Conservation (phyloP, 2,888 invertebrate genomes). For the Agrochola lychnidis region DNA sequence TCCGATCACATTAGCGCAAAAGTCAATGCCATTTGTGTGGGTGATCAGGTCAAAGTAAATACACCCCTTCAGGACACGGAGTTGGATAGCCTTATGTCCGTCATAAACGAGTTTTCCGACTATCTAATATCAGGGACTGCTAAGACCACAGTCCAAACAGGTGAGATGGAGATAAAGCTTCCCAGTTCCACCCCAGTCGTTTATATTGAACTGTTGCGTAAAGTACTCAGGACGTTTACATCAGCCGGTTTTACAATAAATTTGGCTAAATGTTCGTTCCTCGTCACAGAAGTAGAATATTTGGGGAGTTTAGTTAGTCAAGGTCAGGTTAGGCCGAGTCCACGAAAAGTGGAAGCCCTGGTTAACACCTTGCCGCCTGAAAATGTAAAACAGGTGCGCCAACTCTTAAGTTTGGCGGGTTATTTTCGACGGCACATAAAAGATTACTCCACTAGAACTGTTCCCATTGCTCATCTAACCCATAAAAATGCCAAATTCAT, state of each 20-base stretch:
- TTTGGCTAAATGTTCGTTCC: constrained; percentile 40
- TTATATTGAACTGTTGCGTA: constrained; percentile 37
- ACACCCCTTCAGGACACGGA: constrained; percentile 21
- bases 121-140: constrained; percentile 61
- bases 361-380: constrained; percentile 18
- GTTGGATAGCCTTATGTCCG: background rate
- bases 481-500: background rate
- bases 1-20: background rate
- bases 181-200: constrained; percentile 50
- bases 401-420: constrained; percentile 1
- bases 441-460: background rate
- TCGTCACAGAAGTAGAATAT: constrained; percentile 24
- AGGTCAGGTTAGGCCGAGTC: constrained; percentile 54
- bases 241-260: constrained; percentile 46
- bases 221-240: constrained; percentile 39
- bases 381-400: constrained; percentile 9
- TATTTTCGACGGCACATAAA: constrained; percentile 3
- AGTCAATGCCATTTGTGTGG: background rate
- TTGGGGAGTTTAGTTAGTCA: constrained; percentile 38
- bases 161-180: constrained; percentile 61
- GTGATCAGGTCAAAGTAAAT: background rate
- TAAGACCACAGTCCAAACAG: constrained; percentile 60
- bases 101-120: constrained; percentile 51
- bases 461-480: background rate
- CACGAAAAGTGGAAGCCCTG: constrained; percentile 25